Evolutionary conservation across 1,140 invertebrate genomes (phyloP).

Genomic region (Marisa cornuarietis): DNA sequence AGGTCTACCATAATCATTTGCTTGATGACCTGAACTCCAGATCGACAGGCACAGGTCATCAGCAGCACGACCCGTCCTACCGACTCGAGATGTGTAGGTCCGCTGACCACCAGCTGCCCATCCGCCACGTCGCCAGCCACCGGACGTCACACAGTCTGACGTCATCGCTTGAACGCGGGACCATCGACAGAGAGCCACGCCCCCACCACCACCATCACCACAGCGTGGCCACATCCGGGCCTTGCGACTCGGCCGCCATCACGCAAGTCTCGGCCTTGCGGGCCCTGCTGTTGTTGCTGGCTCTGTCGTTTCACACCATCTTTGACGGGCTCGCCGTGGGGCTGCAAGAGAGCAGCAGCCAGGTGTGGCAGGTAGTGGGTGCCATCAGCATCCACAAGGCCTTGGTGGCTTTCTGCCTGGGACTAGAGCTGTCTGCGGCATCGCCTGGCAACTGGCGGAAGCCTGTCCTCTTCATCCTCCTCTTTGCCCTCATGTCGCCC

Average conservation of each 20-base stretch:
- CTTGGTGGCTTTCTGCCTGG: slow-evolving; percentile 81
- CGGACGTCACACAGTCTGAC: too few species aligned
- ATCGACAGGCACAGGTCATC: too few species aligned
- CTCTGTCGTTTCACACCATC: slow-evolving; percentile 56
- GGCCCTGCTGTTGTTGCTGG: slow-evolving; percentile 48
- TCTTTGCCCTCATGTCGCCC: slow-evolving; percentile 77
- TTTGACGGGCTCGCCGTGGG: slow-evolving; percentile 60
- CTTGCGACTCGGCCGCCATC: slow-evolving; percentile 6
- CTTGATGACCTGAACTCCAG: too few species aligned
- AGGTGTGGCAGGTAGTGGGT: slow-evolving; percentile 77
- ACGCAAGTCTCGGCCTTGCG: slow-evolving; percentile 48
- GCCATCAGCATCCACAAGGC: slow-evolving; percentile 75
- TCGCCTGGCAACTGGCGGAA: slow-evolving; percentile 66
- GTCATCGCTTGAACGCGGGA: too few species aligned
- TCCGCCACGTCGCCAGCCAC: too few species aligned
- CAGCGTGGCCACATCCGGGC: slow-evolving; percentile 6
- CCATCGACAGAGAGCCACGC: too few species aligned
- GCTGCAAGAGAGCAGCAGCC: slow-evolving; percentile 61
- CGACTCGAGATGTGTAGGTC: too few species aligned
- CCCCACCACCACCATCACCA: slow-evolving; percentile 17
- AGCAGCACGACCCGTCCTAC: too few species aligned
- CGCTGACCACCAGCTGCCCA: too few species aligned
- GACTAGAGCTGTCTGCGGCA: slow-evolving; percentile 73
- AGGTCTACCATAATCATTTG: too few species aligned
- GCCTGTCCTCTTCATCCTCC: slow-evolving; percentile 37